Evolutionary conservation across 2,888 invertebrate species (phyloP).

Genomic region (Cosmia trapezina): DNA sequence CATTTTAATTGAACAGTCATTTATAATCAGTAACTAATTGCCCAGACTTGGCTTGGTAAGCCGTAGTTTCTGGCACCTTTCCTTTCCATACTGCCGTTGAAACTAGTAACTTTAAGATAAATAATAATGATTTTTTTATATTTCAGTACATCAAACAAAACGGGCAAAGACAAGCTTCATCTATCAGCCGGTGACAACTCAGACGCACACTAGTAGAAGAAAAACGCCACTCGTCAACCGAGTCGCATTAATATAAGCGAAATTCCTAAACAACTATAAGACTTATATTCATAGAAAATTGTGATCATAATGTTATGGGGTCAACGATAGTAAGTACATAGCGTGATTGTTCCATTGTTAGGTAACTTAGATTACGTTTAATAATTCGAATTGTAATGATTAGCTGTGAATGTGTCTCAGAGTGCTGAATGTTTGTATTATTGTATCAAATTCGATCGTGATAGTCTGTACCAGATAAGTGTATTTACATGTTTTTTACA

Average conservation of each 20-base stretch:
- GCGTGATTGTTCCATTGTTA: constrained; percentile 74
- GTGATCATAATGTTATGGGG: constrained; percentile 76
- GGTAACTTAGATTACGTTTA: constrained; percentile 64
- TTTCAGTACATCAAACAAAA: constrained; percentile 87
- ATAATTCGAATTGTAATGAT: constrained; percentile 71
- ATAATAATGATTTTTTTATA: constrained; percentile 30
- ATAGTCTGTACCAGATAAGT: constrained; percentile 79
- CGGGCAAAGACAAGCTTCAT: constrained; percentile 86
- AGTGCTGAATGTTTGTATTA: constrained; percentile 59
- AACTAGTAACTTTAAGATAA: not conserved
- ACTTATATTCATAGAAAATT: constrained; percentile 71
- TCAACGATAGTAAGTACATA: constrained; percentile 68
- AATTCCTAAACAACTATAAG: constrained; percentile 64
- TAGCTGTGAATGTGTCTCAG: constrained; percentile 72
- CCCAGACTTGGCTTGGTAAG: not conserved
- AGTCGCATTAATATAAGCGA: constrained; percentile 82
- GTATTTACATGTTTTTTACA: constrained; percentile 80
- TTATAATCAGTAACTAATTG: not conserved
- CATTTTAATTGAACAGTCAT: not conserved
- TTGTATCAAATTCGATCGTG: constrained; percentile 68
- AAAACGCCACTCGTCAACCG: constrained; percentile 92
- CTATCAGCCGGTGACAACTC: constrained; percentile 84
- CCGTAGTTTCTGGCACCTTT: not conserved
- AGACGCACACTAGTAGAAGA: constrained; percentile 89
- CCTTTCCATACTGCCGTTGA: not conserved